Base-by-base conservation (phyloP, 2,888 invertebrate genomes). In the Pecten maximus region DNA sequence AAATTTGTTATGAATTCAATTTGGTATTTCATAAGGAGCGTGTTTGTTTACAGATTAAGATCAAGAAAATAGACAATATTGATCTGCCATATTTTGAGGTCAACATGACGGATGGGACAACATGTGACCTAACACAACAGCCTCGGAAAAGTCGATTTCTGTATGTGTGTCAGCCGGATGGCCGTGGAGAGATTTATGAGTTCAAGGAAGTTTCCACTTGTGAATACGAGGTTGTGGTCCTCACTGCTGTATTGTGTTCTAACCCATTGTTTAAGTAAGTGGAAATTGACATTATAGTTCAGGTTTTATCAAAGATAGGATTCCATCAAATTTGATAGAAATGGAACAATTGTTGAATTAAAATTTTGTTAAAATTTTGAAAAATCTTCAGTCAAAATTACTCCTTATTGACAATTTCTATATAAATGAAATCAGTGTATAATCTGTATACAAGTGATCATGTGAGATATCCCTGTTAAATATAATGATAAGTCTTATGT, bases 181-280 rank as follows among this genome's bases (percentile, higher is more conserved):
- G 98, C 2, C 98, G 98, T 95, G 98, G 99, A 94, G 99, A 99
- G 96, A 98, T 99, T 2, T 98, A 98, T 96, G 98, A 98, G 0
- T 97, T 99, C 92, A 99, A 99, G 96, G 99, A 99, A 97, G 98
- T 98, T 0, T 98, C 98, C 0, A 99, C 98, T 0, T 99, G 99
- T 96, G 98, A 99, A 96, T 99, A 99, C 96, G 99, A 99, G 97
- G 98, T 98, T 2, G 98, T 99, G 23, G 98, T 99, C 23, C 97
- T 99, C 40, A 98, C 99, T 0, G 98, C 98, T 0, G 97, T 98
- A 16, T 97, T 99, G 0, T 99, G 99, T 96, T 97, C 97, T 54
- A 99, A 99, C 97, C 99, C 99, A 0, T 98, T 98, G 92, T 99
- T 96, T 87, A 96, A 95, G 96, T 96, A 88, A 93, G 95, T 93